Conservation (phyloP, 2,797 vertebrate species). For the Percopsis omiscomaycus region DNA sequence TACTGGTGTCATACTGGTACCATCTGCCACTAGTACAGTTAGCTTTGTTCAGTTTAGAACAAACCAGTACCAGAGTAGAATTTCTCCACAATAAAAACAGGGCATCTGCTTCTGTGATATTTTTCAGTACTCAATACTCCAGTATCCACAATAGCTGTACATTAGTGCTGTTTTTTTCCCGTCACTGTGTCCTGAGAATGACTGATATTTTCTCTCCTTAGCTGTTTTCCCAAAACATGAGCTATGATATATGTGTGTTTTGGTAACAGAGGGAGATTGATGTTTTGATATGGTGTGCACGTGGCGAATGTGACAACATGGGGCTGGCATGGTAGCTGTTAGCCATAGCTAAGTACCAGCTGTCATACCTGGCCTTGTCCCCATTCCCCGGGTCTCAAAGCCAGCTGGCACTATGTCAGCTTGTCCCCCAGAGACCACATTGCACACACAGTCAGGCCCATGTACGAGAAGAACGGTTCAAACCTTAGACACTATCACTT, state of each 20-base stretch:
- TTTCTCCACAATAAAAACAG: too few relatives aligned
- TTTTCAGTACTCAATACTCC: background rate
- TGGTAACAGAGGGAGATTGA: slow-evolving; percentile 28
- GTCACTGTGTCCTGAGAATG: too few relatives aligned
- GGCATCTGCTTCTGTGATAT: too few relatives aligned
- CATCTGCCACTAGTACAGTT: background rate
- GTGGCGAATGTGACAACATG: slow-evolving; percentile 47
- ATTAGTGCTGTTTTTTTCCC: too few relatives aligned
- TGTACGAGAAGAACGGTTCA: background rate
- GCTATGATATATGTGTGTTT: slow-evolving; percentile 27
- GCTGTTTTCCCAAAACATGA: slow-evolving; percentile 12
- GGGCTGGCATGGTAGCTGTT: slow-evolving; percentile 29
- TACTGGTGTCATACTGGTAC: slow-evolving; percentile 7
- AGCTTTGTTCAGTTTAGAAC: background rate
- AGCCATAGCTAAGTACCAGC: slow-evolving; percentile 49
- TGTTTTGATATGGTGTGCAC: slow-evolving; percentile 45
- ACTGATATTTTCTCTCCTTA: background rate
- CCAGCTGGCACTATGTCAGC: slow-evolving; percentile 39
- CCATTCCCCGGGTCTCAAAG: slow-evolving; percentile 23
- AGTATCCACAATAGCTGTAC: too few relatives aligned
- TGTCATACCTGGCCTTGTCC: slow-evolving; percentile 57
- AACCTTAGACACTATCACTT: too few relatives aligned
- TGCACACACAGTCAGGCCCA: background rate
- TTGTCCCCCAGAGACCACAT: background rate
- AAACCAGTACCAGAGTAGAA: too few relatives aligned